phyloP scores from a whole-genome alignment of 2,113 vertebrate genomes.

The Gadus chalcogrammus region DNA sequence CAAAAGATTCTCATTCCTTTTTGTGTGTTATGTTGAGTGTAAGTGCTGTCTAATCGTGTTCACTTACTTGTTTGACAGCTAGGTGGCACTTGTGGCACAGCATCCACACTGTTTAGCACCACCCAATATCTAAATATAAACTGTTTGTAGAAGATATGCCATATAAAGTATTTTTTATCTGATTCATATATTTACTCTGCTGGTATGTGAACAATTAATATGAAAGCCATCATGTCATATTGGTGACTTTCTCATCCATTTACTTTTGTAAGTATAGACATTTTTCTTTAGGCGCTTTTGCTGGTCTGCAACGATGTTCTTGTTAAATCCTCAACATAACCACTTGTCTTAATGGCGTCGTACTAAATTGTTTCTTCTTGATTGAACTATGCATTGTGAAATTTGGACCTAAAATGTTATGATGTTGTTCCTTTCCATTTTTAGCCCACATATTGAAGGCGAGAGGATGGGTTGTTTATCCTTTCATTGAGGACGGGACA shows the following conservation, averaged over 20 bases:
- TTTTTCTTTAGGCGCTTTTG: constrained; percentile 41
- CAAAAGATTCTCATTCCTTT: constrained; percentile 1
- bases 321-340: constrained; percentile 31
- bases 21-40: constrained; percentile 12
- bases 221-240: constrained; percentile 6
- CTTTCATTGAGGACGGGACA: constrained; percentile 42
- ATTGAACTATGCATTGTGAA: constrained; percentile 73
- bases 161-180: constrained; percentile 1
- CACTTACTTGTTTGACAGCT: constrained; percentile 22
- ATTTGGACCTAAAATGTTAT: constrained; percentile 46
- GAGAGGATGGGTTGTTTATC: constrained; percentile 16
- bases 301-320: constrained; percentile 34
- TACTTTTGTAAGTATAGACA: constrained; percentile 16
- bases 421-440: no score
- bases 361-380: constrained; percentile 50
- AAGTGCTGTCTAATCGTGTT: constrained; percentile 18
- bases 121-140: constrained; percentile 17
- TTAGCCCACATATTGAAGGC: no score
- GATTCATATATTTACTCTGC: constrained; percentile 7
- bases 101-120: neutral
- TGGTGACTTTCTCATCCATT: constrained; percentile 12
- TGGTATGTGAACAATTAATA: constrained; percentile 7
- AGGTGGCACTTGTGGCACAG: constrained; percentile 33
- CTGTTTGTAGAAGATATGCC: constrained; percentile 37
- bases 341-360: constrained; percentile 67